Conservation (phyloP, 2,797 vertebrate species). For the Semaprochilodus insignis region DNA sequence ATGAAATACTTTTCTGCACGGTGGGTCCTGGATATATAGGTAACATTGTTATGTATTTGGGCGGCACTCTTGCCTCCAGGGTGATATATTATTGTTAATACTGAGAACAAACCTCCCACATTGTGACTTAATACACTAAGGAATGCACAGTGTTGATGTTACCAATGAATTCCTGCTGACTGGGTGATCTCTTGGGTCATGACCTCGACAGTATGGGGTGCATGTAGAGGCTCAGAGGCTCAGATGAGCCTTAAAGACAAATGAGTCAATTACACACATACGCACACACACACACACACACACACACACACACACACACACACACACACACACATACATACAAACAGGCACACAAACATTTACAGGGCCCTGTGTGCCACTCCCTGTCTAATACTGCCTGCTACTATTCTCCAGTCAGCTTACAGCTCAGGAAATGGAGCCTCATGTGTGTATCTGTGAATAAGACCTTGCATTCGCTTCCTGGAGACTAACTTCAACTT, state of each 20-base stretch:
- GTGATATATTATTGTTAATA: conserved; percentile 14
- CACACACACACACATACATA: no score
- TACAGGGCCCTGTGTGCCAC: no score
- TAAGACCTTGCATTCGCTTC: no score
- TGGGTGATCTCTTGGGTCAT: conserved; percentile 10
- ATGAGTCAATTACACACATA: conserved; percentile 28
- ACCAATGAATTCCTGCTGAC: conserved; percentile 1
- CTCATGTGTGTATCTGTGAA: no score
- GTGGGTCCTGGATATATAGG: no score
- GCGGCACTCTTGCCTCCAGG: not conserved
- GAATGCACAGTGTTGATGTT: conserved; percentile 41
- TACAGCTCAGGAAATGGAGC: no score
- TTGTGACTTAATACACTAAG: conserved; percentile 32
- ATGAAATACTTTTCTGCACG: no score
- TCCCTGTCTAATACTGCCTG: not conserved
- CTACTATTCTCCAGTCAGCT: no score
- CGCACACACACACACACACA: conserved; percentile 5
- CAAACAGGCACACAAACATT: no score
- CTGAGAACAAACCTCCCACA: conserved; percentile 19
- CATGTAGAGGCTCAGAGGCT: conserved; percentile 6
- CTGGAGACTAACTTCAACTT: no score
- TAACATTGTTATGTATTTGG: conserved; percentile 16
- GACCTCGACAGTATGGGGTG: not conserved
- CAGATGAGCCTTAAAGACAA: conserved; percentile 26
- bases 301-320: not conserved